A percentile compares a stretch with the other conserved stretches of the same genome.
phyloP scores from a whole-genome alignment of 2,113 vertebrate genomes.

The Reinhardtius hippoglossoides region DNA sequence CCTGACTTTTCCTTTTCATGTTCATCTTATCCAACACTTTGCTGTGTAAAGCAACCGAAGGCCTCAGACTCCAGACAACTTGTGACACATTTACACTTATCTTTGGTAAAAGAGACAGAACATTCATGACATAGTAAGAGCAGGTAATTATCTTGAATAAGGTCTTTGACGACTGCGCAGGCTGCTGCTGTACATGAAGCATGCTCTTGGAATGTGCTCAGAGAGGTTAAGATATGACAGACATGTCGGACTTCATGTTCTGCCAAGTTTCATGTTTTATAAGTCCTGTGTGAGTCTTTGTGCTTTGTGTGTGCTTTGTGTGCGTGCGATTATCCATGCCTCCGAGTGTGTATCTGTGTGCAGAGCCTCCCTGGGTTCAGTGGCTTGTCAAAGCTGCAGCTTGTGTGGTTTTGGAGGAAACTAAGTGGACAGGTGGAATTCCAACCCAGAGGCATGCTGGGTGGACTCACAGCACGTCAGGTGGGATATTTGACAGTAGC shows the following conservation, averaged over 20 bases:
- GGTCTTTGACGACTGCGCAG: neutral
- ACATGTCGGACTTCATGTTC: conserved; percentile 36
- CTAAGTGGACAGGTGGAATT: conserved; percentile 58
- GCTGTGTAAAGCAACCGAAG: no score
- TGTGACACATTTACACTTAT: neutral
- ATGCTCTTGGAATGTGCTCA: conserved; percentile 33
- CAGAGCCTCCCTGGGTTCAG: conserved; percentile 13
- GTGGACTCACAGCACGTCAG: conserved; percentile 38
- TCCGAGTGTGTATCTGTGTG: neutral
- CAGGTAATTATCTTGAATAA: neutral
- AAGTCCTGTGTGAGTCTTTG: conserved; percentile 10
- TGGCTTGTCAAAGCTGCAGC: conserved; percentile 40
- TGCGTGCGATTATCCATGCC: neutral
- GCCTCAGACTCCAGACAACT: neutral
- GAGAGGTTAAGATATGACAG: conserved; percentile 24
- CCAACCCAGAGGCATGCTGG: conserved; percentile 44
- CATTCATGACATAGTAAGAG: neutral
- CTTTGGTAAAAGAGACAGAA: neutral
- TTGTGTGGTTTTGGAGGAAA: conserved; percentile 38
- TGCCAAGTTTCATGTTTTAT: conserved; percentile 57
- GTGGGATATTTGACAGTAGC: conserved; percentile 32
- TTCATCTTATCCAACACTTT: no score
- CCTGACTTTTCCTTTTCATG: no score
- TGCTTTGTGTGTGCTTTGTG: neutral
- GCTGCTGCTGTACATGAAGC: conserved; percentile 39